phyloP scores from a whole-genome alignment of 1,140 invertebrate species.

The Diploscapter pachys region DNA sequence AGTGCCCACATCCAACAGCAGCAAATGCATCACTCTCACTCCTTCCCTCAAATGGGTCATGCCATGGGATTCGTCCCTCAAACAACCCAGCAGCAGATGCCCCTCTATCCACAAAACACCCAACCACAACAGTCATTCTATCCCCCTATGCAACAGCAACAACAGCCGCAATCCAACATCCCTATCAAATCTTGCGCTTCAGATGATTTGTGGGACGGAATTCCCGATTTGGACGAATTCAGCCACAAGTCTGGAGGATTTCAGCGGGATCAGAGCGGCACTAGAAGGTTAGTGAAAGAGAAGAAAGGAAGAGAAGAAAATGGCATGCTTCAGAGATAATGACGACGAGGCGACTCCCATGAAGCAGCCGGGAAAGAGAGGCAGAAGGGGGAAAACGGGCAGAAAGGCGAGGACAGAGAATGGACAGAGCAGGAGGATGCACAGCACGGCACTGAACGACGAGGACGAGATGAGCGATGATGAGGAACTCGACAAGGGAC shows the following conservation, averaged over 20 bases:
- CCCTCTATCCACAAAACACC: neutral
- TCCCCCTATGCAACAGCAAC: neutral
- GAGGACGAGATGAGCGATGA: constrained; percentile 9
- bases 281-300: no score
- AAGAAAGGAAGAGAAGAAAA: no score
- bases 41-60: no score
- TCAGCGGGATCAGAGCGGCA: neutral
- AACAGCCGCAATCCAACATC: constrained; percentile 20
- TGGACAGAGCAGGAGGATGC: constrained; percentile 1
- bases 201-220: constrained; percentile 7
- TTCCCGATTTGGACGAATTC: constrained; percentile 15
- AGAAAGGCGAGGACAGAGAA: constrained; percentile 1
- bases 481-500: constrained; percentile 15
- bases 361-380: neutral
- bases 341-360: neutral
- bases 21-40: no score
- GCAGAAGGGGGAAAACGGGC: neutral
- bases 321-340: neutral
- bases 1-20: no score
- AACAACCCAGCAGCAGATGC: neutral
- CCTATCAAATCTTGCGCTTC: constrained; percentile 14
- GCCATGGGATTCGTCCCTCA: no score
- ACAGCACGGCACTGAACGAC: neutral
- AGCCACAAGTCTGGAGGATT: constrained; percentile 2
- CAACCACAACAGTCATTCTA: neutral